A percentile compares a stretch with the other conserved stretches of the same genome.
Conservation (phyloP, 2,797 vertebrate genomes). For the Margarornis squamiger region DNA sequence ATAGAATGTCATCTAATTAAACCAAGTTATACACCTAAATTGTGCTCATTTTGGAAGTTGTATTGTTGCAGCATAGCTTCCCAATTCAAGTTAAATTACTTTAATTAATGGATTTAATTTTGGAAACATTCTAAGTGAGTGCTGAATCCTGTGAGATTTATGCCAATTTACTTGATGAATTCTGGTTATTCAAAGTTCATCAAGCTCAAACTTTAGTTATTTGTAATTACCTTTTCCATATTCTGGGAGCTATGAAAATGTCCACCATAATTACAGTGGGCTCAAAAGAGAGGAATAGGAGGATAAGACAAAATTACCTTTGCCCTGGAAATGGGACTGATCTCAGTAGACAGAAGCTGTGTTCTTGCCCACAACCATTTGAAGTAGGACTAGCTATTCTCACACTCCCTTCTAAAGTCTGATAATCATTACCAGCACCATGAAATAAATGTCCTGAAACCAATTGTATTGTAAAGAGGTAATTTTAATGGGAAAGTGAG, state of each 20-base stretch:
- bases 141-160: conserved; percentile 21
- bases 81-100: conserved; percentile 24
- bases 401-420: background rate
- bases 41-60: background rate
- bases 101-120: conserved; percentile 43
- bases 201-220: background rate
- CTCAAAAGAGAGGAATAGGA: background rate
- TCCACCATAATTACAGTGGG: background rate
- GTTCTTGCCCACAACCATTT: background rate
- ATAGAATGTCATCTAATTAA: background rate
- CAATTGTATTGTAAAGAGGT: background rate
- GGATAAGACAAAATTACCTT: background rate
- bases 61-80: background rate
- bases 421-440: background rate
- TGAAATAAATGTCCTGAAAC: background rate
- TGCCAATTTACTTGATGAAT: background rate
- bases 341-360: background rate
- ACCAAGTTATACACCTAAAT: background rate
- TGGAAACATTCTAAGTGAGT: conserved; percentile 23
- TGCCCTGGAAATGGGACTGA: background rate
- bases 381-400: background rate
- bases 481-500: background rate
- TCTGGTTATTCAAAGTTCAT: background rate
- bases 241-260: background rate
- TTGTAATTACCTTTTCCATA: background rate